phyloP scores from a whole-genome alignment of 2,797 vertebrate genomes.

The Chelon labrosus region DNA sequence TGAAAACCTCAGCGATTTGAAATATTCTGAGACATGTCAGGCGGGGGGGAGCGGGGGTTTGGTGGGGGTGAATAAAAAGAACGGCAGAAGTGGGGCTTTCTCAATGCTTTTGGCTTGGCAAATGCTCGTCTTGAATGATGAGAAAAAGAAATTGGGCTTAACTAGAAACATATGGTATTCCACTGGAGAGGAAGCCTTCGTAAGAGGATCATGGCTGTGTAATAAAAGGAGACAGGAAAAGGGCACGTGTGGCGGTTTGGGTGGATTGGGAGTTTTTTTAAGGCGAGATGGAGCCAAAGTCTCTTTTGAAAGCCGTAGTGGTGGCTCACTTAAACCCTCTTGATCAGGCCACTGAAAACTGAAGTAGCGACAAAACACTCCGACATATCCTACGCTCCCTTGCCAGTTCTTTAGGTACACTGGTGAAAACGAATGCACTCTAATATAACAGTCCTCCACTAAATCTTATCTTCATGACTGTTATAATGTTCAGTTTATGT shows the following conservation, averaged over 20 bases:
- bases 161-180: slow-evolving; percentile 97
- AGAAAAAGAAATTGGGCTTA: slow-evolving; percentile 96
- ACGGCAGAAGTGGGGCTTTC: slow-evolving; percentile 85
- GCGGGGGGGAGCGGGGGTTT: background rate
- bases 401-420: no score
- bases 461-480: no score
- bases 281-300: slow-evolving; percentile 58
- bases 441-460: no score
- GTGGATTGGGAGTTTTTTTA: slow-evolving; percentile 74
- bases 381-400: slow-evolving; percentile 6
- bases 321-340: slow-evolving; percentile 63
- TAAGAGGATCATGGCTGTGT: slow-evolving; percentile 86
- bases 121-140: slow-evolving; percentile 94
- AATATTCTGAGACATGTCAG: slow-evolving; percentile 84
- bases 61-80: slow-evolving; percentile 36
- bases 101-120: slow-evolving; percentile 92
- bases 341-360: slow-evolving; percentile 62
- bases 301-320: slow-evolving; percentile 63
- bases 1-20: slow-evolving; percentile 94
- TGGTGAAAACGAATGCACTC: no score
- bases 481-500: no score
- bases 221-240: slow-evolving; percentile 83
- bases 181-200: slow-evolving; percentile 92
- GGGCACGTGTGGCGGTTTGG: slow-evolving; percentile 85
- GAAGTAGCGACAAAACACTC: slow-evolving; percentile 47